Evolutionary conservation across 1,140 invertebrate species (phyloP), one percentile per base, ranked within the genome.

Genomic region (Heliconius eleuchia): DNA sequence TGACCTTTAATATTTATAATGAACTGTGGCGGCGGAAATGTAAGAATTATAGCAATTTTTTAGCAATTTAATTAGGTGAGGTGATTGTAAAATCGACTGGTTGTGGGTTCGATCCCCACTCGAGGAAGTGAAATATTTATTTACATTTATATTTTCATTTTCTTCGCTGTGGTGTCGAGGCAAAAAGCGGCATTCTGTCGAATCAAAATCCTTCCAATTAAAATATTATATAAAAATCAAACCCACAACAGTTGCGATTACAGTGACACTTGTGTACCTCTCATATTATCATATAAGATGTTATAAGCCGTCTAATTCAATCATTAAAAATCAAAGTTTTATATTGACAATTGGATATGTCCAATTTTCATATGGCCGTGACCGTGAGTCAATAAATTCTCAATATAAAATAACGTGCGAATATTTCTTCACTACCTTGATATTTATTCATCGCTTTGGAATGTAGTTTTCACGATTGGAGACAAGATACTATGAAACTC

Each of bases 1-100:
- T 66, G 57, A 66, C 23, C 23, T 66, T 66, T 66, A 9, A 66
- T 66, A 66, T 66, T 66, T 66, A 27, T 66, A 66, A 66, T 27
- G 60, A 66, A 16, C 55, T 19, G 8, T 57, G 6, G 1, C 0
- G 6, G 1, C 7, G 60, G 23, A 66, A 30, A 66, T 66, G 11
- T 66, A 27, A 66, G 55, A 57, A 57, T 23, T 23, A 23, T 23
- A 23, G 23, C 23, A 23, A 23, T 23, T 23, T 57, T n/a, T 57
- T 8, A 2, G 55, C 2, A 57, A 57, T 23, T 57, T 57, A 3
- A 57, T 57, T 57, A 23, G 7, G n/a, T 57, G 34, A 37, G 34
- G 34, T 37, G 34, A 7, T 6, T 37, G 34, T 37, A 37, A 37
- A 37, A 37, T 37, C 6, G 34, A 37, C 0, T 37, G 34, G 34